Conservation (phyloP, 2,113 vertebrate species). For the Pterocles orientalis region DNA sequence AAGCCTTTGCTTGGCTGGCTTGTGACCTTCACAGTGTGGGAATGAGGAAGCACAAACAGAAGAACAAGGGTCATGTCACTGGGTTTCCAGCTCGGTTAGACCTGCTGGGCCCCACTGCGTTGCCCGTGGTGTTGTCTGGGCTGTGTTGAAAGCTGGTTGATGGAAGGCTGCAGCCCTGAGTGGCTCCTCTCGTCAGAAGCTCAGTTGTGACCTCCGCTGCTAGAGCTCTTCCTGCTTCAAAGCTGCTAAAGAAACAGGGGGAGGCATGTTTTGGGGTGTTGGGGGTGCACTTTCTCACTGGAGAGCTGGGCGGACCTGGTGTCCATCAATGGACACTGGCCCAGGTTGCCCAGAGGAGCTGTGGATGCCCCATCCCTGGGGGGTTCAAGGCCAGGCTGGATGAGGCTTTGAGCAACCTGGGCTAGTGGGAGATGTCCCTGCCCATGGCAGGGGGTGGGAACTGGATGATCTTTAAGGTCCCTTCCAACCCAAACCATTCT, state of each 20-base stretch:
- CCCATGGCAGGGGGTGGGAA: no score
- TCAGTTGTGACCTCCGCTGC: accelerated
- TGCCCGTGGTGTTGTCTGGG: neutral
- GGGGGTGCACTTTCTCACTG: neutral
- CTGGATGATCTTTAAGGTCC: no score
- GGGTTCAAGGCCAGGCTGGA: no score
- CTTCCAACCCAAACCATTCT: no score
- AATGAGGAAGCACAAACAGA: neutral
- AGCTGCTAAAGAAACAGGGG: neutral
- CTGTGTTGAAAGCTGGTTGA: neutral
- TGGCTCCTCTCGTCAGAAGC: neutral
- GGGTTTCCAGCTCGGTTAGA: neutral
- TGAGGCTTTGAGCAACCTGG: no score
- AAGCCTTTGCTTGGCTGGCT: neutral
- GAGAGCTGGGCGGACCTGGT: neutral
- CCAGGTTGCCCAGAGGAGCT: no score
- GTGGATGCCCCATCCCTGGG: no score
- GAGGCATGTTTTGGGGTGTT: accelerated
- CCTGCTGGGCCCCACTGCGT: accelerated
- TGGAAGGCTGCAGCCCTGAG: neutral
- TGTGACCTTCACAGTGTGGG: neutral
- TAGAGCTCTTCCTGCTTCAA: neutral
- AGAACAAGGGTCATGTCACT: neutral
- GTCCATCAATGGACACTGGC: neutral
- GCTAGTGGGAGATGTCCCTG: no score